Conservation (phyloP, 2,797 vertebrate genomes). For the Melanogrammus aeglefinus region DNA sequence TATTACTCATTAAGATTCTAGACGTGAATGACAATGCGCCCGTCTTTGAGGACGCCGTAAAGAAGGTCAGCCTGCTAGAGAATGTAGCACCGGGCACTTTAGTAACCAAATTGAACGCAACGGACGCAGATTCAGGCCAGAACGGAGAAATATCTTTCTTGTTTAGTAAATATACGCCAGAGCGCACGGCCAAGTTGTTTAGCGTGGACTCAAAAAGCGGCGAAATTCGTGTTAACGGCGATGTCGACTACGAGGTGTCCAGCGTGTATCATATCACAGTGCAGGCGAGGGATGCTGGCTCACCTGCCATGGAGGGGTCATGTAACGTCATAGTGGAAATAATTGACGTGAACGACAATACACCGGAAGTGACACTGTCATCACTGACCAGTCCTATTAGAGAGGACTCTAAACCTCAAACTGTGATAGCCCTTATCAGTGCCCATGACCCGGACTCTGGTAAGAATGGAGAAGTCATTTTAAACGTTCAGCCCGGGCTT, state of each 20-base stretch:
- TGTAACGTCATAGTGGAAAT: conserved; percentile 89
- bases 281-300: conserved; percentile 86
- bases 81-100: conserved; percentile 82
- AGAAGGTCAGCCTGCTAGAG: conserved; percentile 82
- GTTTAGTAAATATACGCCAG: conserved; percentile 87
- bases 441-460: conserved; percentile 85
- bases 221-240: conserved; percentile 80
- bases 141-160: conserved; percentile 87
- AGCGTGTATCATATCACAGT: conserved; percentile 84
- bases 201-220: conserved; percentile 82
- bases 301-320: conserved; percentile 90
- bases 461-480: conserved; percentile 81
- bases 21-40: conserved; percentile 94
- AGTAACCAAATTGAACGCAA: conserved; percentile 86
- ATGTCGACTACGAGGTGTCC: conserved; percentile 86
- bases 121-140: conserved; percentile 83
- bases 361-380: conserved; percentile 85
- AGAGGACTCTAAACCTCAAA: conserved; percentile 81
- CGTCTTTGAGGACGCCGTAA: conserved; percentile 78
- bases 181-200: conserved; percentile 79
- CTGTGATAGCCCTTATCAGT: conserved; percentile 86
- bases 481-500: conserved; percentile 76
- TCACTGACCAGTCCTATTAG: conserved; percentile 82
- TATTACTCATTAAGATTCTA: conserved; percentile 82
- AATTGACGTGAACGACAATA: conserved; percentile 88